Conservation (phyloP, 2,888 invertebrate genomes). For the Harpalus rubripes region DNA sequence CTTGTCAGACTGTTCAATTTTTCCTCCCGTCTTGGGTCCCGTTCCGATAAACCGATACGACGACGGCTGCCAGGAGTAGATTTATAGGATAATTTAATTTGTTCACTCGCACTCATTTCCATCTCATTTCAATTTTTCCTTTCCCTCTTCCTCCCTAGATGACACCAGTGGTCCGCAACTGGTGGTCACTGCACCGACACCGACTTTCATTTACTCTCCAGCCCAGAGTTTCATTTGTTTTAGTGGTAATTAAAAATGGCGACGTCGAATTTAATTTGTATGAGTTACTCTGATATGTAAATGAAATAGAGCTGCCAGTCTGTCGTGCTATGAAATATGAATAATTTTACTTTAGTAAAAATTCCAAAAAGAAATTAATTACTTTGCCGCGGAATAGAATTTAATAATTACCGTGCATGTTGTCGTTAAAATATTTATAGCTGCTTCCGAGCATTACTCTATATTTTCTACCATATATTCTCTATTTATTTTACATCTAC, state of each 20-base stretch:
- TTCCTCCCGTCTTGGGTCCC: conserved; percentile 38
- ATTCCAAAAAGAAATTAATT: conserved; percentile 54
- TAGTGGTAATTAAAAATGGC: conserved; percentile 55
- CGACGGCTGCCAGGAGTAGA: conserved; percentile 63
- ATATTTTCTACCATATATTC: conserved; percentile 2
- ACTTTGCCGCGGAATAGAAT: conserved; percentile 24
- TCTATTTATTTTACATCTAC: conserved; percentile 4
- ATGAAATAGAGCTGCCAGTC: conserved; percentile 41
- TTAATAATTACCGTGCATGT: conserved; percentile 35
- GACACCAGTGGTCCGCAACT: conserved; percentile 18
- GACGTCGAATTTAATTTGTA: conserved; percentile 52
- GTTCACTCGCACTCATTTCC: conserved; percentile 71
- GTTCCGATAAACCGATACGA: conserved; percentile 62
- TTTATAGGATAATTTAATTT: conserved; percentile 72
- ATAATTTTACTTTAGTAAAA: conserved; percentile 44
- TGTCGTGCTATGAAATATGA: conserved; percentile 40
- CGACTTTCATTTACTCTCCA: conserved; percentile 20
- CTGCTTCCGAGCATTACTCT: not conserved
- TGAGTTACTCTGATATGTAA: conserved; percentile 55
- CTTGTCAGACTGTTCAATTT: conserved; percentile 51
- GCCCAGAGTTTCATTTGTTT: conserved; percentile 48
- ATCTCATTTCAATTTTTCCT: conserved; percentile 71
- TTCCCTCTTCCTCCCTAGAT: conserved; percentile 67
- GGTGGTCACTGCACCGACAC: not conserved
- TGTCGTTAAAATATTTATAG: conserved; percentile 20